These are phyloP conservation scores for Gymnothorax reevesii DNA, from an alignment of 2,797 vertebrate genomes.

Conservation along the genomic window DNA sequence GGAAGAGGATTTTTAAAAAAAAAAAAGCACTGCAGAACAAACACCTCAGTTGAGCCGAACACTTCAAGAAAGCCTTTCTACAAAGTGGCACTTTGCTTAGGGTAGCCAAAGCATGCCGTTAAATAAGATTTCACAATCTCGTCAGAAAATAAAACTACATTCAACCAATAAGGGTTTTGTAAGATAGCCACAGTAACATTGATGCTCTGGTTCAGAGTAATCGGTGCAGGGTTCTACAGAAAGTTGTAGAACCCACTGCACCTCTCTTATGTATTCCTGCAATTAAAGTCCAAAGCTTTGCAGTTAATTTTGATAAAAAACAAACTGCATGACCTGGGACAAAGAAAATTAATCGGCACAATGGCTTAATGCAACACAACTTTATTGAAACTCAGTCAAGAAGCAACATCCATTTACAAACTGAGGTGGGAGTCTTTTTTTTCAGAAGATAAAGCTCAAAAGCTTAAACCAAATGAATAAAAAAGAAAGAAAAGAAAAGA, in stretches of 20 bases:
- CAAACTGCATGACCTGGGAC: constrained; percentile 30
- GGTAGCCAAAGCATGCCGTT: too few relatives aligned
- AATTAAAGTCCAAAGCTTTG: neutral
- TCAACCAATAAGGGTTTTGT: neutral
- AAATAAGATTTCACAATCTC: neutral
- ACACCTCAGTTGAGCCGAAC: too few relatives aligned
- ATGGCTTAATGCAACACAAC: constrained; percentile 76
- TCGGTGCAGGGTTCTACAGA: neutral
- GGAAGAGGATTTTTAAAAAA: too few relatives aligned
- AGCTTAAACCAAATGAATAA: constrained; percentile 39
- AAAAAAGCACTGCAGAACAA: too few relatives aligned
- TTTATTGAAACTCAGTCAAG: constrained; percentile 84
- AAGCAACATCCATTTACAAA: constrained; percentile 79
- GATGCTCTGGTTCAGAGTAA: neutral
- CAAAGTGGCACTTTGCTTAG: too few relatives aligned
- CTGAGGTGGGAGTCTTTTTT: constrained; percentile 49
- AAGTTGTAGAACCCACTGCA: too few relatives aligned
- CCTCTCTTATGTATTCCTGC: neutral
- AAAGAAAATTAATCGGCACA: constrained; percentile 48
- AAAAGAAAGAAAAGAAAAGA: constrained; percentile 51
- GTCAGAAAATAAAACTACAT: neutral
- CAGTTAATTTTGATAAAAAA: neutral
- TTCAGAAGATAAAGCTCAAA: constrained; percentile 40
- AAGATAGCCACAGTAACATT: neutral
- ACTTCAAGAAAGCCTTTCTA: too few relatives aligned